Percentiles rank a stretch among this genome's conserved stretches.
These are phyloP conservation scores for Limanda limanda DNA, from an alignment of 2,113 vertebrate species.

Conservation along the genomic window DNA sequence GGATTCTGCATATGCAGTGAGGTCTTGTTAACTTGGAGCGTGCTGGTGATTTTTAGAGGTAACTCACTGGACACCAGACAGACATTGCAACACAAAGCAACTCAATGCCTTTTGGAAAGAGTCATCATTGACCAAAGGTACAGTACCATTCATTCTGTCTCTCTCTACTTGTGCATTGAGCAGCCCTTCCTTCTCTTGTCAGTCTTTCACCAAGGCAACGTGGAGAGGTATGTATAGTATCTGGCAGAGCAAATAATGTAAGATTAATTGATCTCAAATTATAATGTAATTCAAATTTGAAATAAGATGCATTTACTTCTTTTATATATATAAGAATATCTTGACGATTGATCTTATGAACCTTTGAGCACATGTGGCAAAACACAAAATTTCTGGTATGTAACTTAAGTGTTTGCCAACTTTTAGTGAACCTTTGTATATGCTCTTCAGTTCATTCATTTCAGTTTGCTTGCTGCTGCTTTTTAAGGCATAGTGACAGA, in stretches of 20 bases:
- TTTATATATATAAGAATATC: neutral
- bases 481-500: conserved; percentile 18
- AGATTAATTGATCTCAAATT: too few species aligned
- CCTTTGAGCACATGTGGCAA: neutral
- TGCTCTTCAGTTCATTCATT: neutral
- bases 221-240: neutral
- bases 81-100: conserved; percentile 57
- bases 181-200: conserved; percentile 10
- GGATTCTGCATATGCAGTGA: conserved; percentile 12
- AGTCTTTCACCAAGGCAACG: conserved; percentile 9
- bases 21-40: conserved; percentile 14
- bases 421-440: neutral
- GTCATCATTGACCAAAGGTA: conserved; percentile 75
- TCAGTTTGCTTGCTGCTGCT: neutral
- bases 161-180: conserved; percentile 29
- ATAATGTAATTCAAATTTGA: neutral
- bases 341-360: neutral
- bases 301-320: neutral
- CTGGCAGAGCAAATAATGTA: neutral
- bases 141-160: conserved; percentile 52
- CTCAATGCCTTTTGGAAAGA: conserved; percentile 58
- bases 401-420: neutral
- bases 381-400: neutral
- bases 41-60: conserved; percentile 50
- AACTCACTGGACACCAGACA: conserved; percentile 53